Evolutionary conservation across 2,797 vertebrate genomes (phyloP), one percentile per base, ranked within the genome.

Genomic region (Acestrorhynchus altus): DNA sequence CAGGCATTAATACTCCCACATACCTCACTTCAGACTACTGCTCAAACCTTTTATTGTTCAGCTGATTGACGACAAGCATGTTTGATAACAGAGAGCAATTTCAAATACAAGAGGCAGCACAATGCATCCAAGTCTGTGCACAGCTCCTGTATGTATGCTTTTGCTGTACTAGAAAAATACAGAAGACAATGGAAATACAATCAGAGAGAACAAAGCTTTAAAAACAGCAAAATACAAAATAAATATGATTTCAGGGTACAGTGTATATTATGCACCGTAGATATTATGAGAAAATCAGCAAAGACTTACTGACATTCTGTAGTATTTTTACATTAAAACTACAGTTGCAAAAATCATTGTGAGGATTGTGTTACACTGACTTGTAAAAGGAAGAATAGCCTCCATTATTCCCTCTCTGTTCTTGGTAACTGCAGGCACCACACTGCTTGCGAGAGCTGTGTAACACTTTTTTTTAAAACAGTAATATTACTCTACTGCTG

Each of bases 1-100:
- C 79, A 39, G 52, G 79, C 84, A 83, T 83, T 83, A 85, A 72
- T 35, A 83, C 84, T 70, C 81, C 84, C 82, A 85, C 79, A 60
- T 70, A 60, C 72, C 77, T 75, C 79, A 72, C 80, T 82, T 76
- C 68, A 84, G 68, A 81, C 70, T 78, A 47, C 52, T 74, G 73
- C 75, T 79, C 66, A 70, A 83, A 73, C 22, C 9, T 59, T 77
- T 81, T 75, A 72, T 52, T 72, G 71, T 74, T 77, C 52, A 47
- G 28, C 70, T 65, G 31, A 77, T 61, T 81, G 79, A 79, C 79
- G 49, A 69, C 16, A 56, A 57, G 63, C 22, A 63, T 51, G 63
- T 74, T 73, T 79, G 73, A 72, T 76, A 79, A 78, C 60, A 65
- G 51, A 54, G 67, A 24, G 73, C 66, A 69, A 78, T 35, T 51